phyloP scores from a whole-genome alignment of 1,140 invertebrate species.

The Lanistes nyassanus region DNA sequence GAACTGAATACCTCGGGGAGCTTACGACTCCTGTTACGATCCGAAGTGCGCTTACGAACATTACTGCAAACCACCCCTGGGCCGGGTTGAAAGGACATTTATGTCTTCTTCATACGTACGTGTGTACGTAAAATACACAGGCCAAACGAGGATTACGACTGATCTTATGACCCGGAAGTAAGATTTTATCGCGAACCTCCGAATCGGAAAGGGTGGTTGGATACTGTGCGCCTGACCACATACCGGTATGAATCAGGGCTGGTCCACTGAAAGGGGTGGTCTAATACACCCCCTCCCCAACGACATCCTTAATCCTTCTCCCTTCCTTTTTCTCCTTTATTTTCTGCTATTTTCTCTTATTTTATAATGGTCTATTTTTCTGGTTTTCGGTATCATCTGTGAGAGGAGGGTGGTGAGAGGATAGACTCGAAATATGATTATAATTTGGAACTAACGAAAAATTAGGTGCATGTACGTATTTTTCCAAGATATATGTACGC shows the following conservation, averaged over 20 bases:
- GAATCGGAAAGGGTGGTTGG: background rate
- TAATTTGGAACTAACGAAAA: too few relatives aligned
- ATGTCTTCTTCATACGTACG: too few relatives aligned
- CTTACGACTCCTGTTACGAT: too few relatives aligned
- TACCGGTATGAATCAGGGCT: background rate
- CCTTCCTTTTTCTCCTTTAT: conserved; percentile 2
- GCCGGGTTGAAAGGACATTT: too few relatives aligned
- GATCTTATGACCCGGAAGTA: background rate
- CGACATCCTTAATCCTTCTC: background rate
- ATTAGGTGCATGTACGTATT: too few relatives aligned
- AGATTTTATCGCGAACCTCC: background rate
- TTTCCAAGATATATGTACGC: too few relatives aligned
- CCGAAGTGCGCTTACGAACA: too few relatives aligned
- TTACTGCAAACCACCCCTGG: too few relatives aligned
- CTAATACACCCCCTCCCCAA: background rate
- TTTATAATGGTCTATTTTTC: background rate
- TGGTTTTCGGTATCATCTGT: too few relatives aligned
- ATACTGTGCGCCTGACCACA: background rate
- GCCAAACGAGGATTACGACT: background rate
- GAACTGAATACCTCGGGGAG: background rate
- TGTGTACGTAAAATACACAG: background rate
- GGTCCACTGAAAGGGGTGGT: background rate
- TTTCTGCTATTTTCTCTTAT: background rate
- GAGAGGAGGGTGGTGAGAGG: too few relatives aligned
- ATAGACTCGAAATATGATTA: too few relatives aligned